Conservation (phyloP, 2,113 vertebrate species). For the Hassar affinis region DNA sequence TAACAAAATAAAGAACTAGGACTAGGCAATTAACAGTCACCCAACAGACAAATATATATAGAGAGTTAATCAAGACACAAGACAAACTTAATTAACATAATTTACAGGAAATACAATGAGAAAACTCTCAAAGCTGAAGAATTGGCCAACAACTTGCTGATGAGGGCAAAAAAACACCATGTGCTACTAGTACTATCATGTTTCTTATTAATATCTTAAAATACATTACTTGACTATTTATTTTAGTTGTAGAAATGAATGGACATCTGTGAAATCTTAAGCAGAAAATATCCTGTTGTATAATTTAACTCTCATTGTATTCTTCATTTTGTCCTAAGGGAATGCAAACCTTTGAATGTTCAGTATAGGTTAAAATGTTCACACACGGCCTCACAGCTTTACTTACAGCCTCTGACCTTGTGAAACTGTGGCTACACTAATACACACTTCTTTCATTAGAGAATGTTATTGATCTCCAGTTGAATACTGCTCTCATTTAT, state of each 20-base stretch:
- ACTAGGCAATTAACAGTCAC: neutral
- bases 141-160: neutral
- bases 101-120: neutral
- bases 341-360: neutral
- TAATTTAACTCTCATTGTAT: neutral
- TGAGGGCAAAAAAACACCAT: neutral
- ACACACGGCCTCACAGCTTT: neutral
- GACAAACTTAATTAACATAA: neutral
- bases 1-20: neutral
- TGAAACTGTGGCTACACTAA: neutral
- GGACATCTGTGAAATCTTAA: neutral
- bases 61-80: neutral
- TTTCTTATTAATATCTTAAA: too few relatives aligned
- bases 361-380: neutral
- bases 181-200: too few relatives aligned
- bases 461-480: neutral
- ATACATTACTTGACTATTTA: neutral
- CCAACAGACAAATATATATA: neutral
- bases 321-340: neutral
- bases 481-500: slow-evolving; percentile 8
- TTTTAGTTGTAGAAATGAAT: neutral
- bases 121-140: neutral
- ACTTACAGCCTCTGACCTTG: neutral
- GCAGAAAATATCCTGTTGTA: neutral
- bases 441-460: neutral